A percentile compares a stretch with the other conserved stretches of the same genome.
Conservation (phyloP, 92 coral and sea anemone species). For the Epizoanthus rinbou region DNA sequence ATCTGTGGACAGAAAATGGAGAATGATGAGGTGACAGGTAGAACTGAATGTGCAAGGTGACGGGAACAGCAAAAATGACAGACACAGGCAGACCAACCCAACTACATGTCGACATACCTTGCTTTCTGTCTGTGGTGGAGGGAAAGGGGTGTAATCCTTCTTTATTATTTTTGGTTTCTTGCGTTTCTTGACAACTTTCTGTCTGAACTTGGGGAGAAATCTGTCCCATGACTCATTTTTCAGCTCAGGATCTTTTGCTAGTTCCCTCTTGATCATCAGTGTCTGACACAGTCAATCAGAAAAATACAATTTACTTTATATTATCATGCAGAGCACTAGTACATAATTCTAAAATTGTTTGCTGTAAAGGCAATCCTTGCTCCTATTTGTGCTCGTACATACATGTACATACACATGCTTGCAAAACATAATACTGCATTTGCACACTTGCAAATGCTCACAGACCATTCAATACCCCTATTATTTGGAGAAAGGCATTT, state of each 20-base stretch:
- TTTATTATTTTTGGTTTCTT: slow-evolving; percentile 77
- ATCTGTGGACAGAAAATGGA: slow-evolving; percentile 54
- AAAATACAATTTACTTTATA: background rate
- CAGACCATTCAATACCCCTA: background rate
- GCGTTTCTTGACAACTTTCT: slow-evolving; percentile 72
- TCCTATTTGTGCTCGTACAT: too few relatives aligned
- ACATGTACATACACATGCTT: too few relatives aligned
- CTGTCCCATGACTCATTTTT: slow-evolving; percentile 98
- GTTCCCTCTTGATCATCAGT: slow-evolving; percentile 95
- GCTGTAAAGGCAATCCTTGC: background rate
- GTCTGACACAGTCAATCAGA: slow-evolving; percentile 55
- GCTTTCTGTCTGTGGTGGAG: slow-evolving; percentile 96
- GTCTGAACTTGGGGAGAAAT: slow-evolving; percentile 93
- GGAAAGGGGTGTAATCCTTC: slow-evolving; percentile 95
- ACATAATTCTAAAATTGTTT: too few relatives aligned
- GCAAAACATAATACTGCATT: too few relatives aligned
- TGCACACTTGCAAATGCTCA: too few relatives aligned
- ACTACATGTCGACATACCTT: slow-evolving; percentile 61
- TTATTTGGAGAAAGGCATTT: background rate
- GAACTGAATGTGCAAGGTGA: background rate
- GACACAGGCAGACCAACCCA: background rate
- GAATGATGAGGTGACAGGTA: too few relatives aligned
- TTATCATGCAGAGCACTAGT: background rate
- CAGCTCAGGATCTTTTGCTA: slow-evolving; percentile 92
- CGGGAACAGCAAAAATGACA: background rate